phyloP scores from a whole-genome alignment of 2,888 invertebrate genomes.

The Chironomus tentans region DNA sequence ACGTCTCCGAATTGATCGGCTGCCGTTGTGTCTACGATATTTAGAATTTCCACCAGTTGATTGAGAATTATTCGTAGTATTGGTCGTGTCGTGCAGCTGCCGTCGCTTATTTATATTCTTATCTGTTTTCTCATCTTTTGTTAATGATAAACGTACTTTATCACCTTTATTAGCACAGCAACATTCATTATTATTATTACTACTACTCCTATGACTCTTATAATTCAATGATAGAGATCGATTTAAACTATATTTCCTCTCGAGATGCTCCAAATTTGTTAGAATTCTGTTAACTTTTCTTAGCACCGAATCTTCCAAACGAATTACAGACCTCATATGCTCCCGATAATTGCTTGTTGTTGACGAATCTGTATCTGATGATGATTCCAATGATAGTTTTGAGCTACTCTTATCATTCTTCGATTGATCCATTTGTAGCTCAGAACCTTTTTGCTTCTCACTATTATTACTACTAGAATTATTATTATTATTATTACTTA shows the following conservation, averaged over 20 bases:
- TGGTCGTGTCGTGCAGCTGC: conserved; percentile 43
- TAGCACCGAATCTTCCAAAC: conserved; percentile 18
- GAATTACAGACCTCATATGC: conserved; percentile 12
- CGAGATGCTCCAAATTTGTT: conserved; percentile 28
- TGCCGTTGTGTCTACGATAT: conserved; percentile 21
- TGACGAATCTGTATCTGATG: conserved; percentile 28
- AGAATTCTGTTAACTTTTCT: conserved; percentile 27
- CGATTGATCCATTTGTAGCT: neutral
- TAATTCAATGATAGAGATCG: conserved; percentile 29
- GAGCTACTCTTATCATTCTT: neutral
- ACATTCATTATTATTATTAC: conserved; percentile 27
- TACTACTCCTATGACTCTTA: conserved; percentile 28
- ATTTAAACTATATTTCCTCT: conserved; percentile 29
- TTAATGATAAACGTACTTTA: conserved; percentile 39
- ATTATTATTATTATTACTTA: neutral
- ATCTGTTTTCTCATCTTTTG: conserved; percentile 68
- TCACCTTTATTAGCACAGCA: conserved; percentile 32
- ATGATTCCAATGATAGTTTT: conserved; percentile 11
- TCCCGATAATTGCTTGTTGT: conserved; percentile 27
- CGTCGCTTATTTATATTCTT: conserved; percentile 68
- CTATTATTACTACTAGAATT: neutral
- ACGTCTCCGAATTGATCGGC: conserved; percentile 64
- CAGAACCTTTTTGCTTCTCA: neutral
- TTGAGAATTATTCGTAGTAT: conserved; percentile 6
- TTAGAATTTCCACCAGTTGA: conserved; percentile 33